Base-by-base conservation (phyloP, 2,113 vertebrate species). In the Perca fluviatilis region DNA sequence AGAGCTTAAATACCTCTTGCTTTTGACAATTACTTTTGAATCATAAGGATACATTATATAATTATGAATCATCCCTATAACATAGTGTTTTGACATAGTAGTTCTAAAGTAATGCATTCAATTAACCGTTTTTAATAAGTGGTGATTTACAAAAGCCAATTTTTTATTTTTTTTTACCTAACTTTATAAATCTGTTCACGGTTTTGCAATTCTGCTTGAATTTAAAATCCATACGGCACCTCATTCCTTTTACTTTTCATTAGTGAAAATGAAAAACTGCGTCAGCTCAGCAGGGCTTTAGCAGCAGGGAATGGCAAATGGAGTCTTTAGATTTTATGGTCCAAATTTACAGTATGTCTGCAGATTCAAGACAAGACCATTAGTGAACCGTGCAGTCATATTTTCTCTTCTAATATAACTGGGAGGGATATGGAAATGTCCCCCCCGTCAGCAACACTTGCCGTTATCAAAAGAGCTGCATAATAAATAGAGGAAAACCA, bases 261-360 rank as follows among this genome's bases (percentile, higher is more conserved):
- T 74, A 67, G 43, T 15, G 40, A 51, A 78, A 43, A 49, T 25
- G 57, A 67, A 71, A 85, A 83, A 83, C 13, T 56, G 58, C 84
- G 89, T 86, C 76, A 68, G 82, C 86, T 75, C 84, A 87, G 87
- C 47, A 27, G 82, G 86, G 81, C 69, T 66, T 79, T 11, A 33
- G 63, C 72, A 66, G 60, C 10, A 25, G 81, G 78, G 80, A 63
- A 18, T 19, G n/a, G 53, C 62, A 63, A 80, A 66, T 70, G 19
- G 66, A 76, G 69, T 47, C 74, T 66, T 77, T 51, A 82, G 68
- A 79, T 83, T 83, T 69, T 73, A 57, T 30, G 47, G 72, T 76
- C 53, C 33, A 67, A 73, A 56, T 74, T 58, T 62, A 74, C 47
- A 79, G 68, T 15, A 5, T 19, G 68, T 73, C 61, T 85, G 69